Percentiles rank a stretch among this genome's conserved stretches.
phyloP scores from a whole-genome alignment of 2,113 vertebrate species.

The Ictalurus furcatus region DNA sequence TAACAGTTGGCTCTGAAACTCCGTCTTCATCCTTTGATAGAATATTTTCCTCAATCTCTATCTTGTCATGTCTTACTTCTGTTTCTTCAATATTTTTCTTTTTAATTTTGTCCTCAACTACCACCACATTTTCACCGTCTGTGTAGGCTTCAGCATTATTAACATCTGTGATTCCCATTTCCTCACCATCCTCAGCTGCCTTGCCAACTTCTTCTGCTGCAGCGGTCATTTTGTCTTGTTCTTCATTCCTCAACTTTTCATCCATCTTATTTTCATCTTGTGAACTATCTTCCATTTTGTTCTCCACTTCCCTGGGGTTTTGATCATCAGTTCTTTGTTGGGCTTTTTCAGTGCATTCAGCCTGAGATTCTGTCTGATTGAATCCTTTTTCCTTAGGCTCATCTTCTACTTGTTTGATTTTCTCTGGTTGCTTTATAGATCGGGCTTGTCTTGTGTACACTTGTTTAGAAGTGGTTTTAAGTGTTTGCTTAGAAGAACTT shows the following conservation, averaged over 20 bases:
- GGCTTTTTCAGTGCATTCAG: background rate
- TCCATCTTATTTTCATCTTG: constrained; percentile 3
- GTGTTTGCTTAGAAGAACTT: background rate
- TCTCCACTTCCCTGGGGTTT: background rate
- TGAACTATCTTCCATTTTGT: background rate
- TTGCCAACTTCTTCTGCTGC: background rate
- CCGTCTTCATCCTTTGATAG: background rate
- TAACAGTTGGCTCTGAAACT: background rate
- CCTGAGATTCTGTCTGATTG: background rate
- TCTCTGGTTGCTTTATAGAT: background rate
- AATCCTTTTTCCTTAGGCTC: background rate
- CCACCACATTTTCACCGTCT: background rate
- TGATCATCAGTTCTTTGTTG: background rate
- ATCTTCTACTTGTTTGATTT: constrained; percentile 10
- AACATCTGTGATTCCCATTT: background rate
- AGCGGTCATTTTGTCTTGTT: background rate
- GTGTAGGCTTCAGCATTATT: background rate
- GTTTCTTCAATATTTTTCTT: background rate
- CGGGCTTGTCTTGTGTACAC: background rate
- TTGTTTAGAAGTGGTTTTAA: background rate
- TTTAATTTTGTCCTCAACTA: background rate
- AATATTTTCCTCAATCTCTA: background rate
- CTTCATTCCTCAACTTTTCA: background rate
- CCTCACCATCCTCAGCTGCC: background rate
- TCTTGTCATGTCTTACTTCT: background rate